Percentiles rank a stretch among this genome's conserved stretches.
These are phyloP conservation scores for Argyrosomus regius DNA, from an alignment of 2,797 vertebrate species.

Conservation along the genomic window DNA sequence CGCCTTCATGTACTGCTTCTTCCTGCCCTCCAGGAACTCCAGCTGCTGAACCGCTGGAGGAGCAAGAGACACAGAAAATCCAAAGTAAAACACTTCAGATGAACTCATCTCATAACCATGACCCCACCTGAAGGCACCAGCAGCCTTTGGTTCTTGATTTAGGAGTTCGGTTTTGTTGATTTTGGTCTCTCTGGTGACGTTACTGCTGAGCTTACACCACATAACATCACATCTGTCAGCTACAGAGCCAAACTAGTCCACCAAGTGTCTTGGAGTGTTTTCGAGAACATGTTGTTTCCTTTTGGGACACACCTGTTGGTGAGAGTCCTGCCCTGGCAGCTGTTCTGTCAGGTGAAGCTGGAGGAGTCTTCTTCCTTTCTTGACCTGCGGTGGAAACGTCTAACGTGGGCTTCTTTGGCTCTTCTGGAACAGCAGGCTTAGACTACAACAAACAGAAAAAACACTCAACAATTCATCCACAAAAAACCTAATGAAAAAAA, in stretches of 20 bases:
- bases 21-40: constrained; percentile 91
- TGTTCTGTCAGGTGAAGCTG: constrained; percentile 74
- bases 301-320: constrained; percentile 67
- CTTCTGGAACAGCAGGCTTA: constrained; percentile 60
- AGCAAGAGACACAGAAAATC: not conserved
- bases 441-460: constrained; percentile 48
- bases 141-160: not conserved
- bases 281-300: not conserved
- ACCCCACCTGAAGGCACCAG: not conserved
- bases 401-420: constrained; percentile 72
- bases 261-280: not conserved
- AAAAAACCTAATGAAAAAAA: too few relatives aligned
- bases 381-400: constrained; percentile 58
- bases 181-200: not conserved
- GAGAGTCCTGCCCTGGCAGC: constrained; percentile 65
- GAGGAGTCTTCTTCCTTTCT: constrained; percentile 54
- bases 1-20: constrained; percentile 92
- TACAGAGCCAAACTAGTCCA: not conserved
- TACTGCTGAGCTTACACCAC: not conserved
- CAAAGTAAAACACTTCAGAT: not conserved
- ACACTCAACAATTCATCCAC: not conserved
- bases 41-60: constrained; percentile 89
- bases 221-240: not conserved
- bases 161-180: not conserved
- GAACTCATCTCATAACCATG: too few relatives aligned